phyloP scores from a whole-genome alignment of 2,797 vertebrate species.

The Carcharodon carcharias region DNA sequence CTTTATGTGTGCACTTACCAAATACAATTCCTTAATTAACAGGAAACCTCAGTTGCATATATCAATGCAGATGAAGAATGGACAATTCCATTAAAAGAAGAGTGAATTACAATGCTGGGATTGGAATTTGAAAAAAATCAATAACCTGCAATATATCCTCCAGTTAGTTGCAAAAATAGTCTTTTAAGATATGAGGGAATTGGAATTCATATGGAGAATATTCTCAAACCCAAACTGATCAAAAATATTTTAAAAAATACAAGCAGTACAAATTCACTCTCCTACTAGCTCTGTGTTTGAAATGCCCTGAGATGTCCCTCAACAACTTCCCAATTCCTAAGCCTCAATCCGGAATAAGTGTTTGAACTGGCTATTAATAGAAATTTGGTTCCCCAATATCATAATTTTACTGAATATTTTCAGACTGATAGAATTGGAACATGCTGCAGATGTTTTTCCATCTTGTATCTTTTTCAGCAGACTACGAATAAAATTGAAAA shows the following conservation, averaged over 20 bases:
- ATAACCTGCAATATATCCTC: not conserved
- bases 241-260: not conserved
- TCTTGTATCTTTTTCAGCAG: not conserved
- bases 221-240: not conserved
- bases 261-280: not conserved
- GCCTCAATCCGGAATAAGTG: not conserved
- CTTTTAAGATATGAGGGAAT: not conserved
- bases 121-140: not conserved
- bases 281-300: not conserved
- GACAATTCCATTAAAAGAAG: not conserved
- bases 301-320: not conserved
- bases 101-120: not conserved
- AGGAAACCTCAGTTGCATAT: not conserved
- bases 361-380: not conserved
- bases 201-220: too few relatives aligned
- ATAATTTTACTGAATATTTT: not conserved
- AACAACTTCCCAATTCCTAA: not conserved
- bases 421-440: not conserved
- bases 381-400: not conserved
- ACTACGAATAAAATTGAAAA: not conserved
- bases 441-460: not conserved
- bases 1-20: not conserved
- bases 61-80: not conserved
- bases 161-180: not conserved
- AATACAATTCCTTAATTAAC: not conserved